These are phyloP conservation scores for Chionis minor DNA, from an alignment of 2,113 vertebrate species.

Conservation along the genomic window DNA sequence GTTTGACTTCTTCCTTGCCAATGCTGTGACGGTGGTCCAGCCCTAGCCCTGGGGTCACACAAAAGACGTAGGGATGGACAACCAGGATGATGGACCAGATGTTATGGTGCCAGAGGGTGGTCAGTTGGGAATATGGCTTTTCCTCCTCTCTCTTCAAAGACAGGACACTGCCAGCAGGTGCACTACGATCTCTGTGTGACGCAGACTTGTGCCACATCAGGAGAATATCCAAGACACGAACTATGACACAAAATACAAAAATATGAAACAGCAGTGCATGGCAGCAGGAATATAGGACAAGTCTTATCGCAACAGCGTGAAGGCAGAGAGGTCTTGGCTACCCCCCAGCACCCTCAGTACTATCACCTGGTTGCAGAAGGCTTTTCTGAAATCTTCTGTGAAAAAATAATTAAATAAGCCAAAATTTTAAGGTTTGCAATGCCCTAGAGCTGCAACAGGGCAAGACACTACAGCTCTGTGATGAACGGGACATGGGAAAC, in stretches of 20 bases:
- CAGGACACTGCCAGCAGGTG: not conserved
- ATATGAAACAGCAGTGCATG: accelerated
- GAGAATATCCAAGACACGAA: not conserved
- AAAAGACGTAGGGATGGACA: not conserved
- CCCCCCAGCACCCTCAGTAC: not conserved
- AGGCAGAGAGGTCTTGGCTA: not conserved
- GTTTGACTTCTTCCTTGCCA: not conserved
- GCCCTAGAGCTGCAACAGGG: not conserved
- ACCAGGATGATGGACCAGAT: not conserved
- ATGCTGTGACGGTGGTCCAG: accelerated
- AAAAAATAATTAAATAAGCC: not conserved
- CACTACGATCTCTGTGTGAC: accelerated
- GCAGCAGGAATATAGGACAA: not conserved
- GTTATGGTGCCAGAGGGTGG: accelerated
- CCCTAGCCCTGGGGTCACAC: accelerated
- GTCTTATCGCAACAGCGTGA: not conserved
- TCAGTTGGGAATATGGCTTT: not conserved
- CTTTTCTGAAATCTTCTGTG: not conserved
- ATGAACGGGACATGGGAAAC: not conserved
- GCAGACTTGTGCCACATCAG: accelerated
- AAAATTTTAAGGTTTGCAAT: not conserved
- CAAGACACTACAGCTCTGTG: accelerated
- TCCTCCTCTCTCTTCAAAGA: not conserved
- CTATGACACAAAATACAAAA: not conserved
- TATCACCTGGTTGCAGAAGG: not conserved